These are phyloP conservation scores for Pimephales promelas DNA, from an alignment of 2,113 vertebrate species.

Conservation along the genomic window DNA sequence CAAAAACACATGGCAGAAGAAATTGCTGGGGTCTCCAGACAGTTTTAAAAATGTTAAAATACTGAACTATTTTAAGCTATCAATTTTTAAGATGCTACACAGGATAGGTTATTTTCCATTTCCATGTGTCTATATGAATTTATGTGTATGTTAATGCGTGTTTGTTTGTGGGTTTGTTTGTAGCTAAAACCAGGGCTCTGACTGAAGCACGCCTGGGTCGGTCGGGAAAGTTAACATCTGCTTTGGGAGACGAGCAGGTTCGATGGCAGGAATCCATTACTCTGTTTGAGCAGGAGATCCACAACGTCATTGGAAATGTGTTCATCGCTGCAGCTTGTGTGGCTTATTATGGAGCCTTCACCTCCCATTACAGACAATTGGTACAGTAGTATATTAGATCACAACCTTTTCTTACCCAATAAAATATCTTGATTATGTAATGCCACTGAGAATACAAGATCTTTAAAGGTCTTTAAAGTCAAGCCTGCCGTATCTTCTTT, in stretches of 20 bases:
- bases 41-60: background rate
- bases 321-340: slow-evolving; percentile 86
- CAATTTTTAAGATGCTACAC: background rate
- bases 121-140: background rate
- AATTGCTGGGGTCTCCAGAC: background rate
- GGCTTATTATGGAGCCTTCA: slow-evolving; percentile 85
- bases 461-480: background rate
- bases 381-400: slow-evolving; percentile 63
- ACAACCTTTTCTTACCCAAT: background rate
- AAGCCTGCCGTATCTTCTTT: background rate
- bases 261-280: slow-evolving; percentile 83
- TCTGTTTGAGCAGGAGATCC: slow-evolving; percentile 79
- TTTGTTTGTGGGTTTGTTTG: slow-evolving; percentile 25
- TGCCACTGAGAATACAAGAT: background rate
- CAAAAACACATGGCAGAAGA: background rate
- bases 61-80: background rate
- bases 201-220: slow-evolving; percentile 78
- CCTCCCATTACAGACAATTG: slow-evolving; percentile 80
- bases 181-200: slow-evolving; percentile 80
- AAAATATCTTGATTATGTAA: background rate
- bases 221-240: slow-evolving; percentile 80
- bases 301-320: slow-evolving; percentile 81
- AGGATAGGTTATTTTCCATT: background rate
- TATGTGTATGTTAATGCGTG: background rate
- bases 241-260: slow-evolving; percentile 82